Base-by-base conservation (phyloP, 2,113 vertebrate genomes). In the Aegotheles bennettii region DNA sequence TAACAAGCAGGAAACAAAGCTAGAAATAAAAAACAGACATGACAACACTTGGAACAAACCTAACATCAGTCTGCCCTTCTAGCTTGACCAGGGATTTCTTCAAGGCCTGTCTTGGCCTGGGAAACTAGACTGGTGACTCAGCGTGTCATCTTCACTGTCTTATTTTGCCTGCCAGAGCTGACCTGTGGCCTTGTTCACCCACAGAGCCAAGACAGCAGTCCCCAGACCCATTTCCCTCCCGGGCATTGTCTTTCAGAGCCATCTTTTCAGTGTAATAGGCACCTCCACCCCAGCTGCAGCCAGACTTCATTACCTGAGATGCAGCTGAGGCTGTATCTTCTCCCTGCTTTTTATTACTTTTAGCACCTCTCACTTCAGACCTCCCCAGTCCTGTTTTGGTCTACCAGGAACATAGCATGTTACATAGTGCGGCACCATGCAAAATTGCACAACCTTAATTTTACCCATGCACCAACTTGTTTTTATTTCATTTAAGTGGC, bases 351-450 rank as follows among this genome's bases (percentile, higher is more conserved):
- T 48, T 36, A 23, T 40, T 89, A 43, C 61, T 86, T 50, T 64
- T 16, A 48, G 16, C 0, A 0, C 29, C 33, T 48, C 48, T 71
- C 20, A 6, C 6, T 69, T 69, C 64, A 77, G 36, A 28, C 25
- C 20, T 77, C 26, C 21, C 42, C n/a, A 54, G 57, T 42, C 31
- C 29, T 36, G 45, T n/a, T 56, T 33, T 47, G 31, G 16, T 57
- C 28, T 15, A 54, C 26, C 3, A 10, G 23, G 40, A 83, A 42
- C 9, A 12, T 1, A 25, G 24, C 14, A 31, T 0, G 1, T 38
- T 24, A 11, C 59, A 5, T 4, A 75, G 71, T 5, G n/a, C 0
- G 0, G 71, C 76, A 54, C n/a, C 0, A 0, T 36, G 35, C 23
- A 80, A 82, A 90, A 50, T 8, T 3, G 2, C 31, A 40, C 42